Base-by-base conservation (phyloP, 2,113 vertebrate species). In the Sinocyclocheilus anshuiensis region DNA sequence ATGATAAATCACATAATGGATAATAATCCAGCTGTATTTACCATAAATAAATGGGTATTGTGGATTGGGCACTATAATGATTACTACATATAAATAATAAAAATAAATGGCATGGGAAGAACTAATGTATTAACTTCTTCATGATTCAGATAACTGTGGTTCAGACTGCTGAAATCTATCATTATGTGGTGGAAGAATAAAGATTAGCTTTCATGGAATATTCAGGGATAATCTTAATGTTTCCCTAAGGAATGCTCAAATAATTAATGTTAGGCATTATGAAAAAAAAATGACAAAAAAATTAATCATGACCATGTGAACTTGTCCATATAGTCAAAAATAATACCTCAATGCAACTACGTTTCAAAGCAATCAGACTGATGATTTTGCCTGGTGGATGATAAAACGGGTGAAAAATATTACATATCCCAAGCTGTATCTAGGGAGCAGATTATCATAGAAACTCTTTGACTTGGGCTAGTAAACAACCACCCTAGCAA, bases 171-270 rank as follows among this genome's bases (percentile, higher is more conserved):
- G 24, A 65, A 29, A 69, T 5, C 11, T 61, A 22, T 36, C 20
- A 39, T 39, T n/a, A 69, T 33, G 33, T 39, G 72, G 65, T 55
- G 24, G 18, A 18, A 50, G 22, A 39, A 16, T 65, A 16, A 80
- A 15, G 87, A 77, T 90, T 87, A 90, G 45, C 83, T 71, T 87
- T 39, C 84, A 48, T 26, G 24, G 75, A 77, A 76, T 84, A 87
- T 89, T 84, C 75, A 75, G 39, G 57, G 10, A 57, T 72, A 88
- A 76, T 75, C 57, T 26, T 45, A 6, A 61, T 74, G 26, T 71
- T 71, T 76, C 55, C 59, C 24, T 48, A 82, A 69, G 18, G n/a
- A 0, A 67, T n/a, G 39, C 55, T 29, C 20, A 15, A 55, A 55
- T 55, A 55, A 77, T 55, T 55, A 53, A 15, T 16, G 12, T 16